Percentiles rank a stretch among this genome's conserved stretches.
phyloP scores from a whole-genome alignment of 2,888 invertebrate species.

The Drosophila falleni region DNA sequence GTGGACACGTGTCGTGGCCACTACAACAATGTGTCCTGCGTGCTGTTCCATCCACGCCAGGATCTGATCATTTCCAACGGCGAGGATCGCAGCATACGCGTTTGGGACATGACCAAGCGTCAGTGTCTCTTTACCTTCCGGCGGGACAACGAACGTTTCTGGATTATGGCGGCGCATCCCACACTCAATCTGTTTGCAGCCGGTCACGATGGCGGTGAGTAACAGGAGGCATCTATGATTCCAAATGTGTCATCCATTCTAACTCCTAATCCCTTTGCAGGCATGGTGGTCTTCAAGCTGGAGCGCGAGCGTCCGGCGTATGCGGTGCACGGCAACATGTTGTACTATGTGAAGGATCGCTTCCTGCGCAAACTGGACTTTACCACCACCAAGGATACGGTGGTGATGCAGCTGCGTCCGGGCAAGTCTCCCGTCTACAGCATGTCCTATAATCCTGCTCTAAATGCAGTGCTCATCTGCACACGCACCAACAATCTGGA shows the following conservation, averaged over 20 bases:
- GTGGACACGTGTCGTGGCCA: slow-evolving; percentile 99
- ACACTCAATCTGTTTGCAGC: slow-evolving; percentile 98
- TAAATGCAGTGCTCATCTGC: slow-evolving; percentile 96
- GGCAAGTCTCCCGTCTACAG: slow-evolving; percentile 91
- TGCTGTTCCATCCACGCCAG: slow-evolving; percentile 98
- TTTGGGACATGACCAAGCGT: slow-evolving; percentile 99
- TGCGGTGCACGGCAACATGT: slow-evolving; percentile 95
- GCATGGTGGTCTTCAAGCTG: slow-evolving; percentile 88
- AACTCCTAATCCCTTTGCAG: slow-evolving; percentile 50
- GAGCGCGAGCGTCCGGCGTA: slow-evolving; percentile 98
- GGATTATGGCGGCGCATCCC: slow-evolving; percentile 98
- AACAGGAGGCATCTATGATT: too few species aligned
- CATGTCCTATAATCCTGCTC: slow-evolving; percentile 98
- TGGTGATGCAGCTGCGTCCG: slow-evolving; percentile 96
- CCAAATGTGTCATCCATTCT: too few species aligned
- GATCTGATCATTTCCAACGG: slow-evolving; percentile 98
- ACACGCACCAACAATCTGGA: slow-evolving; percentile 93
- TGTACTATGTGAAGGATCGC: slow-evolving; percentile 98
- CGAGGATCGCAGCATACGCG: slow-evolving; percentile 98
- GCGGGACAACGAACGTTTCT: slow-evolving; percentile 98
- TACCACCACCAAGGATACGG: slow-evolving; percentile 95
- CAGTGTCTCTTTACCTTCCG: slow-evolving; percentile 96
- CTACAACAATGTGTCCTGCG: slow-evolving; percentile 99
- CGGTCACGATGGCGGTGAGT: slow-evolving; percentile 99
- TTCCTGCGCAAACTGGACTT: slow-evolving; percentile 96